Base-by-base conservation (phyloP, 1,140 invertebrate genomes). In the Drosophila cardini region DNA sequence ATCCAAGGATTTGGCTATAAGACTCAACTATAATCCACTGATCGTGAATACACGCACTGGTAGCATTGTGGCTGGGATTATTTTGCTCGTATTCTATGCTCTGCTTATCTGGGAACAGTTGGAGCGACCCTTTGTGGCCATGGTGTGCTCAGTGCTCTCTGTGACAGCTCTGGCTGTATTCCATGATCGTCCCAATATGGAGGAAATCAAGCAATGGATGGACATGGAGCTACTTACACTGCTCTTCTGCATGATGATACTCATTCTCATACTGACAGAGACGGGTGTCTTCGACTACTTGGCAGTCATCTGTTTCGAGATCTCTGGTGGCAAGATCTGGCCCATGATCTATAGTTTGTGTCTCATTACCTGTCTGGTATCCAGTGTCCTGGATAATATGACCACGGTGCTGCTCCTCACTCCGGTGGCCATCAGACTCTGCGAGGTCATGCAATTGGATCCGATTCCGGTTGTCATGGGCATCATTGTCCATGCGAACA, bases 181-280 rank as follows among this genome's bases (percentile, higher is more conserved):
- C 21, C 94, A 95, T 79, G 82, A 96, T 94, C 93, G 95, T 68
- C 96, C 96, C 15, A 94, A 94, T 43, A 94, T 96, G 90, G 91
- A 92, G 8, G 95, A 96, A 83, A 93, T 97, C 32, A 94, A 97
- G 2, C 94, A 94, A 2, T 97, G 96, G 96, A 94, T 97, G 60
- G 96, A 97, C 72, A 93, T 96, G 57, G 96, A 97, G 82, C 96
- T 96, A 0, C 80, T 97, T 1, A 92, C 96, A n/a, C 84, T 97
- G 10, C 92, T 97, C 3, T 97, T 97, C 87, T 95, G 96, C 2
- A 97, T 97, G 96, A 97, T 97, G 96, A 93, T 96, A 2, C 87
- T 97, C 3, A 96, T 97, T 0, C 94, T 95, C 0, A 95, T 97
- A 55, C 93, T 97, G 1, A 95, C 95, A 0, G 96, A 97, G 83